Conservation (phyloP, 2,113 vertebrate genomes). For the Bambusicola thoracicus region DNA sequence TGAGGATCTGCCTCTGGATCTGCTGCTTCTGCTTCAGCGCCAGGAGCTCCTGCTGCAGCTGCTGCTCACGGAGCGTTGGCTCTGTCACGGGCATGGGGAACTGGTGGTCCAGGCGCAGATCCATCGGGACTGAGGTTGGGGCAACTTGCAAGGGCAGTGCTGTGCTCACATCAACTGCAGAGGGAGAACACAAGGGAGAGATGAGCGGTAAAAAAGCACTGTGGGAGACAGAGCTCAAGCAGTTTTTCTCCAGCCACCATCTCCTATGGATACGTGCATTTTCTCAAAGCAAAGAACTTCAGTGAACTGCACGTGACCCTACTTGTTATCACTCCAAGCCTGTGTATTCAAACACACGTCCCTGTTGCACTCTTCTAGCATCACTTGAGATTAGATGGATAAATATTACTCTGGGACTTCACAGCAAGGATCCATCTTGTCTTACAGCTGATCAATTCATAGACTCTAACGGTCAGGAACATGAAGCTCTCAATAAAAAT, state of each 20-base stretch:
- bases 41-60: slow-evolving; percentile 96
- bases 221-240: not conserved
- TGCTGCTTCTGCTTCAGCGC: slow-evolving; percentile 97
- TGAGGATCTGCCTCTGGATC: slow-evolving; percentile 95
- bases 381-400: not conserved
- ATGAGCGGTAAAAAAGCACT: not conserved
- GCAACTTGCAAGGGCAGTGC: slow-evolving; percentile 91
- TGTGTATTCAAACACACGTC: not conserved
- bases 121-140: slow-evolving; percentile 89
- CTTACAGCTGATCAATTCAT: not conserved
- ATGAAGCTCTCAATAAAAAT: not conserved
- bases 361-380: accelerated
- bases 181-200: not conserved
- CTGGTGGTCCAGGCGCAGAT: slow-evolving; percentile 93
- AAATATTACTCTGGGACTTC: not conserved
- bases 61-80: slow-evolving; percentile 87
- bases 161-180: slow-evolving; percentile 90
- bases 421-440: not conserved
- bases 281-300: not conserved
- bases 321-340: not conserved
- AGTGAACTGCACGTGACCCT: accelerated
- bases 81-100: slow-evolving; percentile 84
- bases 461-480: not conserved
- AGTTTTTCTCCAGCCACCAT: not conserved
- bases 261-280: accelerated